A percentile compares a stretch with the other conserved stretches of the same genome.
phyloP scores from a whole-genome alignment of 2,888 invertebrate species.

The Leucophenga montana region DNA sequence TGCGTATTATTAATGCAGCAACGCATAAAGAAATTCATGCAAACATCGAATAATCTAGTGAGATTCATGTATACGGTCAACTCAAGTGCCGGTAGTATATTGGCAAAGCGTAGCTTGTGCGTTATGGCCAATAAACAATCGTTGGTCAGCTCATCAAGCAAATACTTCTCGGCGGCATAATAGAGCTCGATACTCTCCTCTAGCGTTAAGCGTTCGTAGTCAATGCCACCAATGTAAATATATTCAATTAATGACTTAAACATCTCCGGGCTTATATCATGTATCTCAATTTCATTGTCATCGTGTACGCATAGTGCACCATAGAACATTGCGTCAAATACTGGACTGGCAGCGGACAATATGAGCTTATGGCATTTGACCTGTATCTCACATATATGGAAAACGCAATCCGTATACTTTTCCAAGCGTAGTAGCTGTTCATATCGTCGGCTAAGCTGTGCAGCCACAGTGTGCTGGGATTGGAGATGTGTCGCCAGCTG shows the following conservation, averaged over 20 bases:
- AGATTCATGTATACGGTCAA: constrained; percentile 69
- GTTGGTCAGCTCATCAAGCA: constrained; percentile 64
- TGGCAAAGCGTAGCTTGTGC: constrained; percentile 67
- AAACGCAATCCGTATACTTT: constrained; percentile 70
- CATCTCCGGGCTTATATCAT: constrained; percentile 72
- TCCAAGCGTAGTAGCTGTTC: constrained; percentile 64
- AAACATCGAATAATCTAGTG: constrained; percentile 62
- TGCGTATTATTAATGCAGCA: constrained; percentile 69
- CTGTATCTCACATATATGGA: constrained; percentile 69
- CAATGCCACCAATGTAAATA: constrained; percentile 67
- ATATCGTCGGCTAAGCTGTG: constrained; percentile 63
- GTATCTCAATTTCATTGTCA: constrained; percentile 73
- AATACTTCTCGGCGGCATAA: constrained; percentile 72
- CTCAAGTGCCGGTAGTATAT: constrained; percentile 71
- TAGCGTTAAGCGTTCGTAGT: constrained; percentile 59
- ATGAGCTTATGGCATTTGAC: constrained; percentile 87
- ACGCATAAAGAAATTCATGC: constrained; percentile 69
- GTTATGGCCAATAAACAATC: constrained; percentile 64
- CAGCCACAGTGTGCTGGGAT: constrained; percentile 35
- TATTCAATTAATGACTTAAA: constrained; percentile 71
- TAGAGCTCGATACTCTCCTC: constrained; percentile 71
- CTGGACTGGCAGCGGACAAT: constrained; percentile 88
- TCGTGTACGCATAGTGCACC: constrained; percentile 76
- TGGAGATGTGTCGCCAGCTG: constrained; percentile 49
- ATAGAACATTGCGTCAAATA: constrained; percentile 91